Percentiles rank a stretch among this genome's conserved stretches.
Conservation (phyloP, 1,140 invertebrate genomes). For the Drosophila eugracilis region DNA sequence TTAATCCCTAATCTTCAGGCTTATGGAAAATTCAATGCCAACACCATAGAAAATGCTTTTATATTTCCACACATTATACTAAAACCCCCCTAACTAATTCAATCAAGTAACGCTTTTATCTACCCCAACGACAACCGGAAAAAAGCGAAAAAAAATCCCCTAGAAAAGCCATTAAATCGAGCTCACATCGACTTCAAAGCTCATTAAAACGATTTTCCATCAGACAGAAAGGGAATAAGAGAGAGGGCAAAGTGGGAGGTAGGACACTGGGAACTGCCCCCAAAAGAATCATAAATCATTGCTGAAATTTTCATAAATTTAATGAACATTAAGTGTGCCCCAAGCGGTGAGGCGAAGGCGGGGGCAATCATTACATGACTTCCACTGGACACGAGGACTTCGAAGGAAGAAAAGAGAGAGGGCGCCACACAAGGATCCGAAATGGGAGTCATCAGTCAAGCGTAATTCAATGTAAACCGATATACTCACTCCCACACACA, state of each 20-base stretch:
- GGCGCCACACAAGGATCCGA: conserved; percentile 42
- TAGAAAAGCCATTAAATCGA: conserved; percentile 50
- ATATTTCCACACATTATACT: background rate
- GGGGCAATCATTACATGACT: conserved; percentile 40
- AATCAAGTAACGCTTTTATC: conserved; percentile 39
- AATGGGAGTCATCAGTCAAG: conserved; percentile 70
- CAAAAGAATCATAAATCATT: conserved; percentile 68
- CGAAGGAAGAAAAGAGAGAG: conserved; percentile 5
- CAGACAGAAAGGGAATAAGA: conserved; percentile 8
- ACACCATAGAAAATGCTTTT: background rate
- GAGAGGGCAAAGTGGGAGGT: background rate
- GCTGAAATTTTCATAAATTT: conserved; percentile 70
- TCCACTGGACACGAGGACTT: conserved; percentile 36
- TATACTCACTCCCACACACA: conserved; percentile 26
- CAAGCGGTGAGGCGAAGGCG: conserved; percentile 14
- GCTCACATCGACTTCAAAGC: conserved; percentile 53
- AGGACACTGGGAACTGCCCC: conserved; percentile 13
- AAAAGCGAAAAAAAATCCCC: conserved; percentile 2
- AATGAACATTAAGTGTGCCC: conserved; percentile 71
- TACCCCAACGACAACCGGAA: background rate
- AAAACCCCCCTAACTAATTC: conserved; percentile 25
- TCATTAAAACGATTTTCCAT: conserved; percentile 55
- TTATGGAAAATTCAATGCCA: background rate
- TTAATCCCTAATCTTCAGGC: too few species aligned
- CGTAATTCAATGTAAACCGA: conserved; percentile 76